Percentiles rank a stretch among this genome's conserved stretches.
phyloP scores from a whole-genome alignment of 2,797 vertebrate genomes.

The Agapornis canus region DNA sequence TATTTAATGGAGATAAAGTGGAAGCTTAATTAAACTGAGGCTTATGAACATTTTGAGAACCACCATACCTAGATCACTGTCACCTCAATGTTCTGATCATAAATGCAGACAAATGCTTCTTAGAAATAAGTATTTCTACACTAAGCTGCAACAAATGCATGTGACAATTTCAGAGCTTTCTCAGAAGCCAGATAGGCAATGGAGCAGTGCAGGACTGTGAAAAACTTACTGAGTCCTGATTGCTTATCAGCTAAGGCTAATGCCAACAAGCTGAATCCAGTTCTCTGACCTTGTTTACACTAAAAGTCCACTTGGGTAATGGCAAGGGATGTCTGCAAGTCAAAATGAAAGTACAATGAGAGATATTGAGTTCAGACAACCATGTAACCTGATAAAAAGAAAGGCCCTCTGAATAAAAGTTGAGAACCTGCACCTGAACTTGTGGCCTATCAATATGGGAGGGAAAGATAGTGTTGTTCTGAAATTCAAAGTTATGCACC shows the following conservation, averaged over 20 bases:
- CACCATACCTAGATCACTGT: neutral
- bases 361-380: neutral
- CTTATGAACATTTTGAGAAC: neutral
- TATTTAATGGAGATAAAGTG: neutral
- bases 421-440: neutral
- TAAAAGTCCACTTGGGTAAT: neutral
- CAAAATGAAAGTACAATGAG: neutral
- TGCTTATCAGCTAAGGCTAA: neutral
- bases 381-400: neutral
- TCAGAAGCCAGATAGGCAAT: neutral
- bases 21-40: neutral
- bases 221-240: fast-evolving
- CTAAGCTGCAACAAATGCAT: neutral
- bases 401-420: neutral
- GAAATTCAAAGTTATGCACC: neutral
- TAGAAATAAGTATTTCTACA: neutral
- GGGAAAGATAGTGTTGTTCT: neutral
- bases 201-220: neutral
- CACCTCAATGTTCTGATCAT: neutral
- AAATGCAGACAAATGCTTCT: neutral
- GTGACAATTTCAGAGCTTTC: neutral
- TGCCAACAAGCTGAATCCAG: neutral
- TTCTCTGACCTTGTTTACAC: neutral
- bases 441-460: neutral
- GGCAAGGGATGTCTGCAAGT: neutral